Base-by-base conservation (phyloP, 2,113 vertebrate species). In the Perca fluviatilis region DNA sequence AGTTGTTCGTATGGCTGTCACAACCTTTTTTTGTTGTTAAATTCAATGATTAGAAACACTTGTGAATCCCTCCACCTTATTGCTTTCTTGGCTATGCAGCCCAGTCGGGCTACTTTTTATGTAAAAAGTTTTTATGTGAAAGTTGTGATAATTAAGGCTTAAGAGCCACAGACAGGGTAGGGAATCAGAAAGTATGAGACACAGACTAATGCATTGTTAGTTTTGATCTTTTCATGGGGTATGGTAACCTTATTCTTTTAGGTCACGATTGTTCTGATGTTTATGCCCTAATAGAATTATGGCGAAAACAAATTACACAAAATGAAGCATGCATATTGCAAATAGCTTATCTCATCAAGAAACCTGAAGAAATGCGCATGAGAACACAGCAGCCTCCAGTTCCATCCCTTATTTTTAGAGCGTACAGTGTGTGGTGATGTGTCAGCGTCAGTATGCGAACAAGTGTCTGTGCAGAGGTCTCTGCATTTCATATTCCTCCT, bases 401-500 rank as follows among this genome's bases (percentile, higher is more conserved):
- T 43, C 15, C 23, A 47, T 63, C 53, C 11, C 23, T 65, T 53
- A 74, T 36, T 30, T 67, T 46, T 69, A 58, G 33, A 27, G 81
- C n/a, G 5, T 68, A 61, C 66, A 61, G 49, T 57, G 25, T 74
- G 60, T 18, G 33, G 9, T 69, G 63, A 72, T 84, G 53, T 65
- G 60, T 60, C 47, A 56, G 66, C 18, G 2, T 74, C 69, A n/a
- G 69, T 23, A 81, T 77, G 79, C 66, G 86, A 73, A 81, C 30
- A 18, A 56, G 62, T 71, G 84, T 82, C 25, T 81, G 77, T 50
- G 63, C 62, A 15, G 13, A 74, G 40, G 66, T 58, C n/a, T 21
- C 70, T 68, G 62, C 63, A 80, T 80, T 74, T 87, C 83, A 86
- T 80, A 75, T 84, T 82, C 84, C 51, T 71, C n/a, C 61, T 6